Conservation (phyloP, 2,888 invertebrate species). For the Thelaira solivaga region DNA sequence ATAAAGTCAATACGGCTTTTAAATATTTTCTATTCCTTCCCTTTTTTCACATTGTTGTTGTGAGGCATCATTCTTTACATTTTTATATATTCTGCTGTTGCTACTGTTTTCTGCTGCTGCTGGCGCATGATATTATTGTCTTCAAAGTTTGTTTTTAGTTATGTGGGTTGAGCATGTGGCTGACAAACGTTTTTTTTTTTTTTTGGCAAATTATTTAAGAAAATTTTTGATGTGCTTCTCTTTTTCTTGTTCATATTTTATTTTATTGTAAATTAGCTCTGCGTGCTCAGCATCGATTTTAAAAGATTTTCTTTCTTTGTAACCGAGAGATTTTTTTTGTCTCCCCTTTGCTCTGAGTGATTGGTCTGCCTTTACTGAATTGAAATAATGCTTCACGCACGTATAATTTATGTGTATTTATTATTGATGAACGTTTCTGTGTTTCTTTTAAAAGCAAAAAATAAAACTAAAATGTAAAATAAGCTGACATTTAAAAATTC, state of each 20-base stretch:
- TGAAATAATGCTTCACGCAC: conserved; percentile 34
- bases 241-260: background rate
- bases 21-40: background rate
- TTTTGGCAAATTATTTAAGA: conserved; percentile 43
- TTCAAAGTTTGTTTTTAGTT: no score
- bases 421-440: conserved; percentile 46
- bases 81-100: no score
- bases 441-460: background rate
- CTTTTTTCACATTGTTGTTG: background rate
- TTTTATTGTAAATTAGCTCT: no score
- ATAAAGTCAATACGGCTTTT: background rate
- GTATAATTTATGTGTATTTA: conserved; percentile 35
- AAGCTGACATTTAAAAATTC: background rate
- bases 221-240: conserved; percentile 13
- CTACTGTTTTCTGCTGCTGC: background rate
- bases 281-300: conserved; percentile 53
- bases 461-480: background rate
- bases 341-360: background rate
- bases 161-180: background rate
- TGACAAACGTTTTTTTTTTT: conserved; percentile 32
- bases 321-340: background rate
- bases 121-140: conserved; percentile 42
- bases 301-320: conserved; percentile 10
- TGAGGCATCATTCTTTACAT: no score
- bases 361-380: no score